Evolutionary conservation across 2,797 vertebrate genomes (phyloP).

Genomic region (Schizopygopsis pylzovi): DNA sequence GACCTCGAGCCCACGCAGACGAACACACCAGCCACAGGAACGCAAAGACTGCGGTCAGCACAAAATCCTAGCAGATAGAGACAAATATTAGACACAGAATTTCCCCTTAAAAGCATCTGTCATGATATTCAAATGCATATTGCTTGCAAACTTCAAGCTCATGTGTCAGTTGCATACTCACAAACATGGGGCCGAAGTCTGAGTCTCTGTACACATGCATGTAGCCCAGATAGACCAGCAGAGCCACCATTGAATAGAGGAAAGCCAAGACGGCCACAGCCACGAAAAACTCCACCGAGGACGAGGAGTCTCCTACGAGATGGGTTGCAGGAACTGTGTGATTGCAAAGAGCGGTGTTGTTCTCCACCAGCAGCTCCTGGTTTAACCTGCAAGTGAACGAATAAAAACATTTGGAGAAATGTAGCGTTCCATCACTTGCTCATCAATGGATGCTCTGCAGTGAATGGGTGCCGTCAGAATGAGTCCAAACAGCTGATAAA

Average conservation of each 20-base stretch:
- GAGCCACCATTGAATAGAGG: slow-evolving; percentile 88
- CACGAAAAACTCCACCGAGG: slow-evolving; percentile 92
- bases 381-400: slow-evolving; percentile 69
- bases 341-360: slow-evolving; percentile 75
- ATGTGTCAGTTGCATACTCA: slow-evolving; percentile 73
- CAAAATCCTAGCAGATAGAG: slow-evolving; percentile 81
- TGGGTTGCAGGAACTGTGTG: slow-evolving; percentile 68
- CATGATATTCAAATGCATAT: background rate
- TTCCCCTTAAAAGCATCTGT: background rate
- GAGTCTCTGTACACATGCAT: slow-evolving; percentile 90
- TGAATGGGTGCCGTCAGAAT: background rate
- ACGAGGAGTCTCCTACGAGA: slow-evolving; percentile 88
- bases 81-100: background rate
- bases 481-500: background rate
- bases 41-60: slow-evolving; percentile 79
- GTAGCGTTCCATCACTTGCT: background rate
- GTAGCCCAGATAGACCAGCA: slow-evolving; percentile 91
- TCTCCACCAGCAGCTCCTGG: slow-evolving; percentile 68
- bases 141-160: background rate
- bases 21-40: slow-evolving; percentile 92
- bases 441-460: too few species aligned
- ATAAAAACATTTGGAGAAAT: background rate
- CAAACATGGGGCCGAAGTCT: slow-evolving; percentile 87
- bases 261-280: slow-evolving; percentile 89
- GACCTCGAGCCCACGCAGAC: slow-evolving; percentile 88